These are phyloP conservation scores for Acholoe squamosa DNA, from an alignment of 2,888 invertebrate species.

Conservation along the genomic window DNA sequence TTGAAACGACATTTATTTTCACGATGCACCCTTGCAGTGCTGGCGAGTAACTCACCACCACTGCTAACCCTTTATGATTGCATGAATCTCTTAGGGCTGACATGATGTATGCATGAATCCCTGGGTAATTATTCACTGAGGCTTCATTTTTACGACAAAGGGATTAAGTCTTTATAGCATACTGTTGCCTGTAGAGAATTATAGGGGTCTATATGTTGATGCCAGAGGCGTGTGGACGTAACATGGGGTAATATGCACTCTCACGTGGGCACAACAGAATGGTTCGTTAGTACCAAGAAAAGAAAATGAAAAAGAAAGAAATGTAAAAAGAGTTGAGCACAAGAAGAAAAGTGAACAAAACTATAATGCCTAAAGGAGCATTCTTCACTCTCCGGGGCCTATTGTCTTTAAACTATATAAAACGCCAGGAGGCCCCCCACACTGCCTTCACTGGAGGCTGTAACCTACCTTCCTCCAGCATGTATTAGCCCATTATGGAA, in stretches of 20 bases:
- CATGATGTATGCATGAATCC: no score
- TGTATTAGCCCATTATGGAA: no score
- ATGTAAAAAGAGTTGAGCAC: not conserved
- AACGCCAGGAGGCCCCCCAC: not conserved
- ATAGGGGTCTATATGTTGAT: not conserved
- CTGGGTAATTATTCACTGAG: no score
- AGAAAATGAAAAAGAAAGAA: not conserved
- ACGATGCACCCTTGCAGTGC: no score
- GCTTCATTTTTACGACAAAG: no score
- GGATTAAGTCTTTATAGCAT: no score
- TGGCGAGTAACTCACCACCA: no score
- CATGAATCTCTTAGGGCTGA: no score
- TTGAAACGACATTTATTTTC: no score
- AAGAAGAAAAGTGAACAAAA: not conserved
- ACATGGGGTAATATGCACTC: not conserved
- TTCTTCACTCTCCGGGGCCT: not conserved
- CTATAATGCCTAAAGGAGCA: not conserved
- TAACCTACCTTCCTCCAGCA: no score
- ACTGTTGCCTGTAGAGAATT: no score
- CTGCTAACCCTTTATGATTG: no score
- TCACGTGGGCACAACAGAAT: not conserved
- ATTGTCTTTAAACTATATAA: conserved; percentile 28
- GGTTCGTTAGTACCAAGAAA: not conserved
- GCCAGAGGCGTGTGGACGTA: not conserved
- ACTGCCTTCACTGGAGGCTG: not conserved